These are phyloP conservation scores for Drosophila borealis DNA, from an alignment of 2,888 invertebrate genomes.

Conservation along the genomic window DNA sequence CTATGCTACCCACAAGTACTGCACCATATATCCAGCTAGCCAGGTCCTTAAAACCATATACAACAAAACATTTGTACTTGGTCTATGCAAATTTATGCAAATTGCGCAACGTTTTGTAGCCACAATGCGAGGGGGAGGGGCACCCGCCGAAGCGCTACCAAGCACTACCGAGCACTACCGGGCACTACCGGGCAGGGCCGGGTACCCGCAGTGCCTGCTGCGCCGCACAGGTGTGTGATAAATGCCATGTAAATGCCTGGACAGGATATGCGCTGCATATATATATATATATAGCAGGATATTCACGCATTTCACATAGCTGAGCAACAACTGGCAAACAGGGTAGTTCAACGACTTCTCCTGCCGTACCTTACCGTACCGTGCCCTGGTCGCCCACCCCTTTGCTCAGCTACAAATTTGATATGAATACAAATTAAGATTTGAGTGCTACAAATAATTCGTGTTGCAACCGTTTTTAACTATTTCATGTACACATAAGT, in stretches of 20 bases:
- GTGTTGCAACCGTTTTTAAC: too few species aligned
- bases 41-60: constrained; percentile 4
- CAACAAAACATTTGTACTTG: constrained; percentile 24
- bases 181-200: too few species aligned
- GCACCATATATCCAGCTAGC: not conserved
- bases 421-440: constrained; percentile 1
- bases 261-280: constrained; percentile 49
- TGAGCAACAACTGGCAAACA: constrained; percentile 33
- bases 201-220: not conserved
- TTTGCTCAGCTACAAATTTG: constrained; percentile 13
- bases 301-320: constrained; percentile 36
- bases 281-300: constrained; percentile 29
- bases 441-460: too few species aligned
- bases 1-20: not conserved
- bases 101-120: constrained; percentile 21
- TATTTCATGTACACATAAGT: too few species aligned
- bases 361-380: not conserved
- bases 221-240: constrained; percentile 68
- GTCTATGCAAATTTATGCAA: constrained; percentile 68
- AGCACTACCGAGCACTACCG: too few species aligned
- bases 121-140: too few species aligned
- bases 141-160: too few species aligned
- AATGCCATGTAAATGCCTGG: constrained; percentile 61
- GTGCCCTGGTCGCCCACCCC: not conserved
- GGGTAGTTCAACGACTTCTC: constrained; percentile 34